Conservation (phyloP, 2,113 vertebrate genomes). For the Paralichthys olivaceus region DNA sequence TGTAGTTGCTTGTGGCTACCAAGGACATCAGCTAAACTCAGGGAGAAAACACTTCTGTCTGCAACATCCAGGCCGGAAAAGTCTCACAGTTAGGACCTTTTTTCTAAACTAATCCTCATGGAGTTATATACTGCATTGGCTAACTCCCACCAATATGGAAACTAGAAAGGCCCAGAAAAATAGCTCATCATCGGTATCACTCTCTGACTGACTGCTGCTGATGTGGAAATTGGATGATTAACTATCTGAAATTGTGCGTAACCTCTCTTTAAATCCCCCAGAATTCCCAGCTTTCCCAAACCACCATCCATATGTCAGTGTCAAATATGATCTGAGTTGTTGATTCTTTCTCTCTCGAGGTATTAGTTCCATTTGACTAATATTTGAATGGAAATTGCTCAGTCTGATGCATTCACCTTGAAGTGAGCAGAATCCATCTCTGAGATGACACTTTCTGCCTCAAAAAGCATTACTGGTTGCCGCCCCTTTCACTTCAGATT, state of each 20-base stretch:
- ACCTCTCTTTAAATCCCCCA: constrained; percentile 30
- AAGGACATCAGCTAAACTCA: constrained; percentile 1
- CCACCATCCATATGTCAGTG: constrained; percentile 57
- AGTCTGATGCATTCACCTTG: constrained; percentile 70
- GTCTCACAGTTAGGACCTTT: not conserved
- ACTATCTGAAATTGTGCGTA: constrained; percentile 47
- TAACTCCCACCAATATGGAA: not conserved
- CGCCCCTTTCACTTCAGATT: constrained; percentile 24
- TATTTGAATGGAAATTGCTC: constrained; percentile 71
- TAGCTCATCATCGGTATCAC: constrained; percentile 17
- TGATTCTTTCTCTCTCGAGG: constrained; percentile 68
- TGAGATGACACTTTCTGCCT: constrained; percentile 48
- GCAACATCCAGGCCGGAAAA: not conserved
- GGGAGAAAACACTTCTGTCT: not conserved
- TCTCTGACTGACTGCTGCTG: constrained; percentile 31
- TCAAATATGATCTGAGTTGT: constrained; percentile 63
- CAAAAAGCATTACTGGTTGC: constrained; percentile 42
- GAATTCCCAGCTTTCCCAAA: constrained; percentile 42
- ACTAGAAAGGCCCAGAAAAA: constrained; percentile 2
- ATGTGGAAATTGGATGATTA: constrained; percentile 53
- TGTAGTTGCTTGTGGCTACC: constrained; percentile 22
- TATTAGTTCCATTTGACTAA: constrained; percentile 77
- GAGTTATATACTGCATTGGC: not conserved
- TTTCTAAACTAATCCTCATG: not conserved
- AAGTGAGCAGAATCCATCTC: constrained; percentile 67